Evolutionary conservation across 2,797 vertebrate genomes (phyloP), one percentile per base, ranked within the genome.

Genomic region (Peromyscus eremicus): DNA sequence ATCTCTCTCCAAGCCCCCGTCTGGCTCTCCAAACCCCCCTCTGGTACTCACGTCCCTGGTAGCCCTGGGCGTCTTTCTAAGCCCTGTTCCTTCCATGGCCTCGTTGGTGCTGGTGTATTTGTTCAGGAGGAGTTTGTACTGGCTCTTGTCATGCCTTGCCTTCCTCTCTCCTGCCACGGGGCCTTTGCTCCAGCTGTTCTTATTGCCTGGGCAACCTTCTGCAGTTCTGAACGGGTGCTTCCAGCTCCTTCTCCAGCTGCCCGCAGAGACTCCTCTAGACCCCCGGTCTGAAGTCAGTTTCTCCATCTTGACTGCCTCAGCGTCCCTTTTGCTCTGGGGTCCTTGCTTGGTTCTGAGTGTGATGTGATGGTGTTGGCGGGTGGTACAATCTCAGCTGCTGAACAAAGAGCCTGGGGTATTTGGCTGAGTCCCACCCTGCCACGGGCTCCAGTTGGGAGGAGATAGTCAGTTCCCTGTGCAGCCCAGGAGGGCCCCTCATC

Each of bases 1-100:
- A 1, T 49, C 1, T 55, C 3, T 62, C n/a, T 37, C n/a, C 11
- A 25, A 10, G 4, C 27, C 8, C 34, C 16, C 3, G 75, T 46
- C 49, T 66, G n/a, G n/a, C 3, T 62, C n/a, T 37, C n/a, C 11
- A 25, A 10, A 4, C 27, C 8, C 34, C 16, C 3, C 75, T 46
- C 49, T 66, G 16, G 49, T 25, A 37, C 60, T 92, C 60, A 62
- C 60, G 68, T 75, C 27, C 75, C 11, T 16, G 14, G 9, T 46
- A 17, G 11, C 2, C 3, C 0, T 0, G 1, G 34, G 7, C 12
- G 2, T 16, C 0, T 25, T 6, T 25, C n/a, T 10, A 21, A 46
- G n/a, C 60, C 73, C 43, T 23, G 40, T 5, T 16, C 37, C 6
- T 19, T 70, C 62, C 1, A n/a, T 13, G 76, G 57, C 9, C n/a